Conservation (phyloP, 23 tunicate genomes). For the Corella eumyota region DNA sequence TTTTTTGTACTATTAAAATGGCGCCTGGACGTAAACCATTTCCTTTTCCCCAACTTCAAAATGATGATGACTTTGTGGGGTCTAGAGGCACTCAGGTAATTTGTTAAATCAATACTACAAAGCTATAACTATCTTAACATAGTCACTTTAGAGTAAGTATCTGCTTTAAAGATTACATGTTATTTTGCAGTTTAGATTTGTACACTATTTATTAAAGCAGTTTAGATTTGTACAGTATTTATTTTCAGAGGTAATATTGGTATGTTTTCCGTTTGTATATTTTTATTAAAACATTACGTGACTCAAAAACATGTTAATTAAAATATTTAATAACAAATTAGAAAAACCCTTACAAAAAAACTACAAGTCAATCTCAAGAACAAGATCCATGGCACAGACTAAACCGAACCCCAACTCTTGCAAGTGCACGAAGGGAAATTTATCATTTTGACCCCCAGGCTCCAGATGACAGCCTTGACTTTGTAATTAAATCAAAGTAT, state of each 20-base stretch:
- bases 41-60: constrained; percentile 79
- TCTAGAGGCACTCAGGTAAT: constrained; percentile 21
- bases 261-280: no score
- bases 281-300: background rate
- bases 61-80: constrained; percentile 80
- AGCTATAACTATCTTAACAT: no score
- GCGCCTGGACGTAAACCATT: constrained; percentile 64
- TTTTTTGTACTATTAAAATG: constrained; percentile 40
- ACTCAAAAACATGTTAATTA: background rate
- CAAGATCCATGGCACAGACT: constrained; percentile 75
- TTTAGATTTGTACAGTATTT: no score
- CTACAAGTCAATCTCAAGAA: constrained; percentile 36
- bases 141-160: no score
- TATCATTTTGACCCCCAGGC: constrained; percentile 80
- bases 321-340: constrained; percentile 9
- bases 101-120: background rate
- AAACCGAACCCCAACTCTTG: constrained; percentile 58
- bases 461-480: constrained; percentile 86
- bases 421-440: constrained; percentile 60
- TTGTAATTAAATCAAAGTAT: constrained; percentile 75
- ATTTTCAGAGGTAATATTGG: no score
- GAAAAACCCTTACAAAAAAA: constrained; percentile 49
- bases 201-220: no score
- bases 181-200: no score
- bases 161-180: no score